phyloP scores from a whole-genome alignment of 2,113 vertebrate genomes.

The Lophotis ruficrista region DNA sequence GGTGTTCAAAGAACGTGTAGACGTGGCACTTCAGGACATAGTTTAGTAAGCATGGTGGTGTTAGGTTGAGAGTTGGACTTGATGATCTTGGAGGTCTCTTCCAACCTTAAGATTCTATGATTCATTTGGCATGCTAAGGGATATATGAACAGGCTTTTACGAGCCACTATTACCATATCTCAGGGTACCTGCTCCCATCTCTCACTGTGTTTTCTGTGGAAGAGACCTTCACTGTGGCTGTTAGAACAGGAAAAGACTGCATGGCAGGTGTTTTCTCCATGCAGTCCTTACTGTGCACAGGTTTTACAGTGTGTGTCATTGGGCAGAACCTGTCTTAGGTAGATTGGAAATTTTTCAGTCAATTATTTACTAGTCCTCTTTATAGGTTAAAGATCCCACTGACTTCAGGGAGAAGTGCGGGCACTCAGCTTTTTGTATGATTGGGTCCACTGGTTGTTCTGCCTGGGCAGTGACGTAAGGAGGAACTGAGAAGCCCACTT shows the following conservation, averaged over 20 bases:
- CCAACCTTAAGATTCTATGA: too few relatives aligned
- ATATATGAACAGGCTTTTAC: not conserved
- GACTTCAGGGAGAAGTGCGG: not conserved
- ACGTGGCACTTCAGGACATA: too few relatives aligned
- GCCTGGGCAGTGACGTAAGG: not conserved
- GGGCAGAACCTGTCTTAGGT: not conserved
- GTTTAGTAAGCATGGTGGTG: too few relatives aligned
- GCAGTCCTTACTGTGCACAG: not conserved
- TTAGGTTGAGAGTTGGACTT: too few relatives aligned
- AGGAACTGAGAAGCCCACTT: conserved; percentile 1
- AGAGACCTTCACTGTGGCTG: not conserved
- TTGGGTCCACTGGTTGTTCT: not conserved
- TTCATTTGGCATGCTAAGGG: not conserved
- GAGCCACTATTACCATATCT: not conserved
- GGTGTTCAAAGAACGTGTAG: too few relatives aligned
- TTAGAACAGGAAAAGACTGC: not conserved
- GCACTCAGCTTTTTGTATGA: not conserved
- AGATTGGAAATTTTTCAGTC: not conserved
- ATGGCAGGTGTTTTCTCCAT: not conserved
- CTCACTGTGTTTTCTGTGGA: not conserved
- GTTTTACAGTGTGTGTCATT: not conserved
- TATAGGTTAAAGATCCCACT: not conserved
- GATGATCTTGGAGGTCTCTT: too few relatives aligned
- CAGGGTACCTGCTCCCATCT: not conserved
- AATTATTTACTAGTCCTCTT: not conserved